Evolutionary conservation across 2,113 vertebrate genomes (phyloP), one percentile per base, ranked within the genome.

Genomic region (Suncus etruscus): DNA sequence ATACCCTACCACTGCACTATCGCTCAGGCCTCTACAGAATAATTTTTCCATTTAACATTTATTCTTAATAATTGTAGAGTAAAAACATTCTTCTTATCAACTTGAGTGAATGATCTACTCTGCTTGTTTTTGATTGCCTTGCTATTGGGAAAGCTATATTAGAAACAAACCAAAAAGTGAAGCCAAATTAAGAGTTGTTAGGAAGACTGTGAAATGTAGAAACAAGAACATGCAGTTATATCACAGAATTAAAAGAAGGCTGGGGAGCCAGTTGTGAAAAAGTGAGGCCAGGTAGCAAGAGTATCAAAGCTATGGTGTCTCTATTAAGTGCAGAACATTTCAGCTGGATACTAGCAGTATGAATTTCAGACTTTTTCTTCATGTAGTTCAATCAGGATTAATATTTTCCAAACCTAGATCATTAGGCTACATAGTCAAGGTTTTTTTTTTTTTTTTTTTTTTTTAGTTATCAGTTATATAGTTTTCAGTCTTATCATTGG

Each of bases 191-290:
- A 81, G 84, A 87, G 68, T 79, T 80, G 12, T 14, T 85, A 47
- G 29, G 24, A 93, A 80, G 9, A 63, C 22, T 78, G 20, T 70
- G 39, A 86, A 47, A 89, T 74, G 54, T 66, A 79, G 18, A 83
- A 73, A 83, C 32, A 10, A 61, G 79, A 76, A 27, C 25, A 61
- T 68, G 6, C 81, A 32, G 29, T 47, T 39, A 6, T 86, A 20
- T 69, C 48, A 80, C 66, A 76, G 25, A 89, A 76, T 63, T 73
- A 24, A 70, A 65, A 15, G 54, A 91, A 80, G 18, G 0, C 61
- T 82, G 9, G 31, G 31, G 66, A 87, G 45, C 25, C 15, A 83
- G 32, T 77, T 82, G 51, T 86, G 32, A 18, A 78, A 76, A 73
- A 54, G 31, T 9, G 20, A 86, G 22, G 10, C 70, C 4, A 50